These are phyloP conservation scores for Elymnias hypermnestra DNA, from an alignment of 1,140 invertebrate genomes.

Conservation along the genomic window DNA sequence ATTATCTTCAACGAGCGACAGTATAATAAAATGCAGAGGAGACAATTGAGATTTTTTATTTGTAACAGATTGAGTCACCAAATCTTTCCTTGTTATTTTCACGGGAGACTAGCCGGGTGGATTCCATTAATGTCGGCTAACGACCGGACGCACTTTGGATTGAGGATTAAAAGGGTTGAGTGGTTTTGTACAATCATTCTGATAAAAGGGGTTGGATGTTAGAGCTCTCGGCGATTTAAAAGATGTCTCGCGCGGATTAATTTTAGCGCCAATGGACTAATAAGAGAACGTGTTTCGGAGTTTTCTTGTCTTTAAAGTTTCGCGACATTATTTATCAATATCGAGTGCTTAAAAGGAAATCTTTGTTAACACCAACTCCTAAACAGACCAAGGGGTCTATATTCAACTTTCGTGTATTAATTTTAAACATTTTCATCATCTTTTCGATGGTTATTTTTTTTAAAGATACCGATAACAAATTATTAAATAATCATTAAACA, in stretches of 20 bases:
- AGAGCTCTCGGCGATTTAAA: constrained; percentile 69
- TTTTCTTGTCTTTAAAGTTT: not conserved
- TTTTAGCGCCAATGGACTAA: constrained; percentile 53
- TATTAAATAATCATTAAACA: no score
- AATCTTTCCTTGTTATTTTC: constrained; percentile 69
- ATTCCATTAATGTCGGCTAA: constrained; percentile 74
- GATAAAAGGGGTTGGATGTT: constrained; percentile 71
- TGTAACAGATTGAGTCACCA: constrained; percentile 50
- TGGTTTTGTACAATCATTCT: constrained; percentile 73
- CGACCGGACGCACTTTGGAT: constrained; percentile 72
- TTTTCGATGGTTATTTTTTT: no score
- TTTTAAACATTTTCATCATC: no score
- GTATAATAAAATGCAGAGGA: no score
- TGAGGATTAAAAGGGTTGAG: constrained; percentile 74
- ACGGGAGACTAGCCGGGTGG: constrained; percentile 58
- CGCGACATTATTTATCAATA: not conserved
- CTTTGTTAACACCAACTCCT: no score
- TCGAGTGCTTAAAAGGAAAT: not conserved
- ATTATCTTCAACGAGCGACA: no score
- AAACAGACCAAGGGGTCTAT: no score
- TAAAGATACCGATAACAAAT: no score
- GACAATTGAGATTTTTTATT: constrained; percentile 33
- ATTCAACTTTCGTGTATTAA: no score
- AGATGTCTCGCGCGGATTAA: constrained; percentile 62
- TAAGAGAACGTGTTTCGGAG: constrained; percentile 30